Base-by-base conservation (phyloP, 2,797 vertebrate genomes). In the Cirrhinus molitorella region DNA sequence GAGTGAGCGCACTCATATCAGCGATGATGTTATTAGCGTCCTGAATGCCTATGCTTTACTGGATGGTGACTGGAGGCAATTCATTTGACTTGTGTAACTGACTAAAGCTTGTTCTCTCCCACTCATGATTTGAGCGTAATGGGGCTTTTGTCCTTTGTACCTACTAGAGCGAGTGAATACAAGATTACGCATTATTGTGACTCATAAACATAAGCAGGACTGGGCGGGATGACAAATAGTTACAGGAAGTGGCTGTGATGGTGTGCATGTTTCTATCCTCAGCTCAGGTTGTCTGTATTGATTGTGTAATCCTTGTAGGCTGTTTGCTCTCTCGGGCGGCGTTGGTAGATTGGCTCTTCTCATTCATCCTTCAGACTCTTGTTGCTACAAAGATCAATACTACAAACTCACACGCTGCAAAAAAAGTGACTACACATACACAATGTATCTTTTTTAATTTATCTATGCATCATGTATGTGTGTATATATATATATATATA, bases 251-350 rank as follows among this genome's bases (percentile, higher is more conserved):
- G 49, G 40, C 47, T 17, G 57, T 79, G 66, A 68, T 53, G 25
- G 55, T 19, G 80, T 51, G 23, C 57, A 40, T 75, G 49, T 34
- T 74, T 81, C 84, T 86, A 3, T 63, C 37, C n/a, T 88, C 87
- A 59, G 49, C 88, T 88, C 79, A 21, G 88, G 88, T 90, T 87
- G 89, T 81, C 85, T 59, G 45, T 89, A 92, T 92, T 89, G 91
- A 91, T 91, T 90, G 81, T 28, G 28, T 34, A 6, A 65, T 81
- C 81, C 80, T 81, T 31, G 19, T 55, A 0, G 87, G 84, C 84
- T 66, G 57, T 83, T 68, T 76, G 55, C 67, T 79, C 21, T 82
- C 55, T 84, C 31, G 21, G 47, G 63, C 28, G 12, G 28, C 71
- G 86, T 83, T 87, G 79, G 84, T 66, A 88, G 86, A 87, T 88